A percentile compares a stretch with the other conserved stretches of the same genome.
Conservation (phyloP, 2,113 vertebrate species). For the Hyla sarda region DNA sequence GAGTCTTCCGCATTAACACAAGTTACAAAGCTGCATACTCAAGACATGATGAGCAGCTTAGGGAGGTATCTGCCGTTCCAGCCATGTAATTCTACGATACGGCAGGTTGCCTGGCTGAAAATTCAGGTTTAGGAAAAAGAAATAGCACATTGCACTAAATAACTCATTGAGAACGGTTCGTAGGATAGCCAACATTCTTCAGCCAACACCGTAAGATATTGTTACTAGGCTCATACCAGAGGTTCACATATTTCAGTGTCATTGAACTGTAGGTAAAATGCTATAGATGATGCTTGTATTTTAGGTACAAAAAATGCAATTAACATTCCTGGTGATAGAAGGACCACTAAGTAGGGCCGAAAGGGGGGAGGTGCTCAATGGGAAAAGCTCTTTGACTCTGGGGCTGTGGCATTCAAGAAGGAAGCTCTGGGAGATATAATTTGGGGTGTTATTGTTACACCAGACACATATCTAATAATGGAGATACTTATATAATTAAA, state of each 20-base stretch:
- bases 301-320: conserved; percentile 16
- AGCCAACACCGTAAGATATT: conserved; percentile 33
- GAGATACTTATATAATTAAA: no score
- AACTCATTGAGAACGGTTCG: not conserved
- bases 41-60: conserved; percentile 28
- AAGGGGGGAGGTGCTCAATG: not conserved
- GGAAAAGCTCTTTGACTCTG: not conserved
- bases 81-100: conserved; percentile 35
- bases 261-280: conserved; percentile 53
- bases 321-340: conserved; percentile 49
- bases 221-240: conserved; percentile 24
- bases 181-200: conserved; percentile 14
- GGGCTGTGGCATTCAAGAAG: not conserved
- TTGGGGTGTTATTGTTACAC: not conserved
- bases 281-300: conserved; percentile 26
- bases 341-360: not conserved
- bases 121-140: not conserved
- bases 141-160: not conserved
- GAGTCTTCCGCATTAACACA: conserved; percentile 31
- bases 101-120: conserved; percentile 31
- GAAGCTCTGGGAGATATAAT: not conserved
- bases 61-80: not conserved
- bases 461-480: not conserved
- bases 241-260: conserved; percentile 50
- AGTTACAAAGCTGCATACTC: conserved; percentile 42